Evolutionary conservation across 1,140 invertebrate species (phyloP).

Genomic region (Drosophila eugracilis): DNA sequence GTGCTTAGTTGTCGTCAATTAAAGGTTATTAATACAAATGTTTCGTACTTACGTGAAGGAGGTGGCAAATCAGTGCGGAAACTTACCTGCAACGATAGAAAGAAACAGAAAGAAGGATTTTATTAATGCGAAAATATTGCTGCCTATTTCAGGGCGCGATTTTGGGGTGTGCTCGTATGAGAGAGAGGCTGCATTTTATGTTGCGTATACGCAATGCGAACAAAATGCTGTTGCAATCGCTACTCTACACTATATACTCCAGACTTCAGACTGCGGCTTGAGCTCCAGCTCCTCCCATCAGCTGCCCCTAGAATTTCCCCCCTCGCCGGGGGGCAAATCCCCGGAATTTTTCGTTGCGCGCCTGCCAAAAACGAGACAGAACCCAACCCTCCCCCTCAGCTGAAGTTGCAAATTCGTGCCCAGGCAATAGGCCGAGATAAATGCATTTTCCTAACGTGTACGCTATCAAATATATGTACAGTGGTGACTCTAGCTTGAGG

Average conservation of each 20-base stretch:
- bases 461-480: constrained; percentile 62
- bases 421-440: constrained; percentile 71
- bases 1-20: constrained; percentile 60
- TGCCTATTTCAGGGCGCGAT: constrained; percentile 60
- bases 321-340: constrained; percentile 21
- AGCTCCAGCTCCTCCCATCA: constrained; percentile 15
- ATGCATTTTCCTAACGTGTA: constrained; percentile 76
- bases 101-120: constrained; percentile 12
- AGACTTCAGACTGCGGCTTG: constrained; percentile 55
- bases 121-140: constrained; percentile 58
- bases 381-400: constrained; percentile 8
- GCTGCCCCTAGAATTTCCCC: not conserved
- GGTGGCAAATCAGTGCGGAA: constrained; percentile 12
- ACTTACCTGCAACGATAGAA: constrained; percentile 52
- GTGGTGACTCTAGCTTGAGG: not conserved
- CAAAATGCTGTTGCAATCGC: constrained; percentile 23
- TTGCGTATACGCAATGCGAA: constrained; percentile 63
- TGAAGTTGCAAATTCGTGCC: constrained; percentile 40
- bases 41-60: constrained; percentile 13
- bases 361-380: constrained; percentile 57
- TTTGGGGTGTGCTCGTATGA: constrained; percentile 8
- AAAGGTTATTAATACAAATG: constrained; percentile 53
- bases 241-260: constrained; percentile 32
- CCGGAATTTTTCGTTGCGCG: constrained; percentile 57
- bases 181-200: constrained; percentile 12